These are phyloP conservation scores for Orchestes rusci DNA, from an alignment of 2,888 invertebrate species.

Conservation along the genomic window DNA sequence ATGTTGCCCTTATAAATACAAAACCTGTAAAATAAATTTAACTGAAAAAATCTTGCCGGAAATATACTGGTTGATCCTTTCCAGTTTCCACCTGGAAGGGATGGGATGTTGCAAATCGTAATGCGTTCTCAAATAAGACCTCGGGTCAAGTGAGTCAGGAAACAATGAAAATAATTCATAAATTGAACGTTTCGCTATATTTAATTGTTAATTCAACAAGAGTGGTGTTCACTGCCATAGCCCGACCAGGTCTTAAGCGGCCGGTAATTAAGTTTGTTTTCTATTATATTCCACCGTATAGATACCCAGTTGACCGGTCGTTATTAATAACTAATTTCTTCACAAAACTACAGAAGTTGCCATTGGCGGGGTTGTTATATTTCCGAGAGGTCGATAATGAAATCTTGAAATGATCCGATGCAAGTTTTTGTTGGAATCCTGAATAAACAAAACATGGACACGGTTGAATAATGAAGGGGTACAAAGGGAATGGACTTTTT, in stretches of 20 bases:
- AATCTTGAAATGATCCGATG: too few relatives aligned
- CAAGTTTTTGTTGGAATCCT: too few relatives aligned
- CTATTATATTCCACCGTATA: constrained; percentile 45
- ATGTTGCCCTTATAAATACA: too few relatives aligned
- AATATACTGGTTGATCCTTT: too few relatives aligned
- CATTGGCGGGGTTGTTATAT: too few relatives aligned
- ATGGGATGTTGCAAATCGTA: too few relatives aligned
- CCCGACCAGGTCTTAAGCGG: constrained; percentile 42
- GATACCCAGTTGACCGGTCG: constrained; percentile 29
- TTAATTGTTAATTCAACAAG: constrained; percentile 44
- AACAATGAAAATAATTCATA: constrained; percentile 41
- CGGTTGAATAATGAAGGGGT: constrained; percentile 3
- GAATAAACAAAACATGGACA: too few relatives aligned
- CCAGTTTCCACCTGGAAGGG: too few relatives aligned
- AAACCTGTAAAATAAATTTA: too few relatives aligned
- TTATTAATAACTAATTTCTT: constrained; percentile 26
- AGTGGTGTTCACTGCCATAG: constrained; percentile 35
- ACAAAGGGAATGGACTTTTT: constrained; percentile 7
- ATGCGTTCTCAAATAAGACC: background rate
- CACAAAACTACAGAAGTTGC: too few relatives aligned
- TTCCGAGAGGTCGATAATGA: too few relatives aligned
- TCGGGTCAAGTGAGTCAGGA: background rate
- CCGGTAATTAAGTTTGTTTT: constrained; percentile 47
- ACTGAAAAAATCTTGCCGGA: too few relatives aligned
- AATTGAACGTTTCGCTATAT: constrained; percentile 43